phyloP scores from a whole-genome alignment of 2,888 invertebrate species.

The Notocelia uddmanniana region DNA sequence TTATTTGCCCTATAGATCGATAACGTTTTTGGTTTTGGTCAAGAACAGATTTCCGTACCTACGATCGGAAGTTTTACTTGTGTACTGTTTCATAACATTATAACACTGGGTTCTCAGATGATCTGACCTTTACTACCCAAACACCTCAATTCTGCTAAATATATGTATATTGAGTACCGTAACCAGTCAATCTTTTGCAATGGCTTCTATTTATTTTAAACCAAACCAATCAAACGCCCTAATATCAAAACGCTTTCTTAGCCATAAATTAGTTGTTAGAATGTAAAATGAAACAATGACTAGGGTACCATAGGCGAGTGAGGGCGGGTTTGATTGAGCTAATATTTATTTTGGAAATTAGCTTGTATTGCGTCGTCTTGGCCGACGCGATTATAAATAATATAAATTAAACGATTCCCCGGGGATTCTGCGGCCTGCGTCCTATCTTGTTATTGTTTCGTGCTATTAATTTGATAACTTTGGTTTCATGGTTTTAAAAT shows the following conservation, averaged over 20 bases:
- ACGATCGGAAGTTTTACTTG: too few relatives aligned
- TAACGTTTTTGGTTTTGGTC: too few relatives aligned
- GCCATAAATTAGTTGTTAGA: conserved; percentile 37
- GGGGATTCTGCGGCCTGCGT: conserved; percentile 29
- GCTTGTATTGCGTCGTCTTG: conserved; percentile 48
- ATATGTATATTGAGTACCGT: neutral
- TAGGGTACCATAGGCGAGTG: conserved; percentile 39
- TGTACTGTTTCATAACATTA: too few relatives aligned
- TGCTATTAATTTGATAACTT: conserved; percentile 27
- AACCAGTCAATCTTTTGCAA: neutral
- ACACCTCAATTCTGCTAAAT: neutral
- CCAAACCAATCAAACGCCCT: conserved; percentile 39
- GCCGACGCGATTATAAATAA: conserved; percentile 46
- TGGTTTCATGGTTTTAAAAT: neutral
- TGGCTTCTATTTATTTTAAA: conserved; percentile 30
- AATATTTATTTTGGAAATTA: conserved; percentile 54
- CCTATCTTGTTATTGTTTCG: conserved; percentile 37
- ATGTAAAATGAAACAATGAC: conserved; percentile 42
- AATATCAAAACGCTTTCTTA: conserved; percentile 37
- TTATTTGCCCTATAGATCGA: neutral
- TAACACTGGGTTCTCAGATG: too few relatives aligned
- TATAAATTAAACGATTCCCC: conserved; percentile 47
- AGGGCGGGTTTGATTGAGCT: conserved; percentile 49
- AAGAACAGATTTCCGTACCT: too few relatives aligned
- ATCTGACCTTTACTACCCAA: too few relatives aligned